Conservation (phyloP, 1,140 invertebrate genomes). For the Ostrea denselamellosa region DNA sequence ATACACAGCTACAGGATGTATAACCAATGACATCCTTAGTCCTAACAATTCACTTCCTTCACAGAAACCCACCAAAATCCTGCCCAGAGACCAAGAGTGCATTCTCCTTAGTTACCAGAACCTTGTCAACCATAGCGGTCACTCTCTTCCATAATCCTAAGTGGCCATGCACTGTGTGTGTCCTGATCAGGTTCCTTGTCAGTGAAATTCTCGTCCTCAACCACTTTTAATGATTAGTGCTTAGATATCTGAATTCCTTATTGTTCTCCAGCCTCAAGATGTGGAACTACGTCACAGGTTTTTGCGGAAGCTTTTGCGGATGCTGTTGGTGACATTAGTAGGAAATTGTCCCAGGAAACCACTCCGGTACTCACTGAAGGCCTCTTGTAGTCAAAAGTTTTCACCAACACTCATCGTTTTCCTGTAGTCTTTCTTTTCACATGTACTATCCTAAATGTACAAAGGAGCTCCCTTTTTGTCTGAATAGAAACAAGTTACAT, state of each 20-base stretch:
- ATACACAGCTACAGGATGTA: not conserved
- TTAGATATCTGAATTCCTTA: not conserved
- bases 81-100: not conserved
- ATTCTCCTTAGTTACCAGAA: not conserved
- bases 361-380: not conserved
- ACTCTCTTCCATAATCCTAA: not conserved
- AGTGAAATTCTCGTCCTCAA: not conserved
- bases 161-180: not conserved
- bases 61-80: conserved; percentile 3
- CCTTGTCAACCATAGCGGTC: not conserved
- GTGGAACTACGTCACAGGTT: not conserved
- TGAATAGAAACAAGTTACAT: not conserved
- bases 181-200: not conserved
- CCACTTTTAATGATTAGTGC: not conserved
- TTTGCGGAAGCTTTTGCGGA: conserved; percentile 19
- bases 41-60: not conserved
- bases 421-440: not conserved
- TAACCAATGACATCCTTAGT: not conserved
- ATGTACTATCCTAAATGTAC: not conserved
- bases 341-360: conserved; percentile 20
- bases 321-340: not conserved
- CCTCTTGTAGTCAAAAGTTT: not conserved
- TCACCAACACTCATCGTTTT: not conserved
- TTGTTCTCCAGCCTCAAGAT: not conserved
- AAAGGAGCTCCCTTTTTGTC: not conserved